phyloP scores from a whole-genome alignment of 2,113 vertebrate species.

The Corynorhinus townsendii region DNA sequence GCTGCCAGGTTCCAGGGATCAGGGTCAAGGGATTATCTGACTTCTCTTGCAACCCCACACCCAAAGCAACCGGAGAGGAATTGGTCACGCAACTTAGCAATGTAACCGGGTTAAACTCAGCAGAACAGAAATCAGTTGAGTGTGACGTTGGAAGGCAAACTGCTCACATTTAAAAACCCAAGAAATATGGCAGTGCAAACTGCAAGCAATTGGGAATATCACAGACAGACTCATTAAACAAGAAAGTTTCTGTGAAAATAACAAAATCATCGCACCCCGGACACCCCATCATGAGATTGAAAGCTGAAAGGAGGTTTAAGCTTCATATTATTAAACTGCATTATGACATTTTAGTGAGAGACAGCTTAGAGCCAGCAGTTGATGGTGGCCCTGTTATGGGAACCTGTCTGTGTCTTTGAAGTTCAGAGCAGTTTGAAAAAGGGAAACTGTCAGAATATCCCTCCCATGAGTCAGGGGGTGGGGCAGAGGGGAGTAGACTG shows the following conservation, averaged over 20 bases:
- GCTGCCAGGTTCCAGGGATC: neutral
- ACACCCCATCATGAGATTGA: slow-evolving; percentile 53
- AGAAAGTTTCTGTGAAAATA: slow-evolving; percentile 67
- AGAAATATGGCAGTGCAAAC: slow-evolving; percentile 33
- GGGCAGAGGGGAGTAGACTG: neutral
- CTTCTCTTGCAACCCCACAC: neutral
- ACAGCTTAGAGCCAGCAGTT: neutral
- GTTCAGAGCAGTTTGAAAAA: neutral
- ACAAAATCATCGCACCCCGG: slow-evolving; percentile 63
- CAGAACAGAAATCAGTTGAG: slow-evolving; percentile 34
- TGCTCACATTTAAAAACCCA: slow-evolving; percentile 19
- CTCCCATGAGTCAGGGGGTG: neutral
- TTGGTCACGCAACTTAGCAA: slow-evolving; percentile 41
- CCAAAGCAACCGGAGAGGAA: slow-evolving; percentile 26
- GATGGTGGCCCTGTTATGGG: neutral
- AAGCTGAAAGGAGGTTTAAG: slow-evolving; percentile 51
- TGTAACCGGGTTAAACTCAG: slow-evolving; percentile 55
- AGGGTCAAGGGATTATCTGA: neutral
- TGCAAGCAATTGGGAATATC: slow-evolving; percentile 43
- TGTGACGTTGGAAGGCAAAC: slow-evolving; percentile 32
- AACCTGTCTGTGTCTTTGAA: neutral
- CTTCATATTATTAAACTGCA: slow-evolving; percentile 44
- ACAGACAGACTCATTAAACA: slow-evolving; percentile 66
- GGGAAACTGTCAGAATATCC: neutral
- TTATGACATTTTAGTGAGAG: slow-evolving; percentile 48